Conservation (phyloP, 2,888 invertebrate species). For the Drosophila prostipennis region DNA sequence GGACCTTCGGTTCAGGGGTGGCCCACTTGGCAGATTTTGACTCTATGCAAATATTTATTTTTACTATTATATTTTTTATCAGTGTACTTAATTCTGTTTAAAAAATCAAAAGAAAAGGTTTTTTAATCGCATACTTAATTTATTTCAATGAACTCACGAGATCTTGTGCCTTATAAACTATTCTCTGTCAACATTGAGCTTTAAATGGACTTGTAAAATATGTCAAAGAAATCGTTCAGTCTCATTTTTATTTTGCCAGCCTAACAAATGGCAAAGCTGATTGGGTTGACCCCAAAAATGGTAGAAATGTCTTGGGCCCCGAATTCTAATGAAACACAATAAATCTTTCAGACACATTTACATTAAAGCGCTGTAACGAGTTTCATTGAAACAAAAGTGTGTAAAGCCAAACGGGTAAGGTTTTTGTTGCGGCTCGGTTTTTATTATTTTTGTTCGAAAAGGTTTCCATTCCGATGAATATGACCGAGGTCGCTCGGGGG, state of each 20-base stretch:
- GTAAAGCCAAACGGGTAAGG: constrained; percentile 28
- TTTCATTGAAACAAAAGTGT: constrained; percentile 49
- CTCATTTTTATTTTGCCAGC: constrained; percentile 16
- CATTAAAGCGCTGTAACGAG: constrained; percentile 57
- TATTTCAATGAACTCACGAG: not conserved
- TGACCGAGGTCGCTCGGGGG: constrained; percentile 23
- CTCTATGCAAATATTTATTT: too few relatives aligned
- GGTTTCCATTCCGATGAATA: constrained; percentile 25
- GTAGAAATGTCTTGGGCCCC: constrained; percentile 27
- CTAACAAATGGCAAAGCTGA: constrained; percentile 54
- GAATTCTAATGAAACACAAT: constrained; percentile 55
- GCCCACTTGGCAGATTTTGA: too few relatives aligned
- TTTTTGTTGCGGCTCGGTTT: constrained; percentile 17
- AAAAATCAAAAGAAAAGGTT: not conserved
- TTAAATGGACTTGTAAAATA: constrained; percentile 47
- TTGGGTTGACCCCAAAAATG: constrained; percentile 35
- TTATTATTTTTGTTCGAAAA: constrained; percentile 15
- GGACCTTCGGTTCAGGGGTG: too few relatives aligned
- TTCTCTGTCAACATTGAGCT: constrained; percentile 3
- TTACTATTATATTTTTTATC: too few relatives aligned
- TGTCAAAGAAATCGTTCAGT: constrained; percentile 37
- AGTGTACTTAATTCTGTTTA: too few relatives aligned
- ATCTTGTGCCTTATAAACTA: not conserved
- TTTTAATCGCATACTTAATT: not conserved
- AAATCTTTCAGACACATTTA: constrained; percentile 53